Conservation (phyloP, 2,888 invertebrate genomes). For the Sepioteuthis lessoniana region DNA sequence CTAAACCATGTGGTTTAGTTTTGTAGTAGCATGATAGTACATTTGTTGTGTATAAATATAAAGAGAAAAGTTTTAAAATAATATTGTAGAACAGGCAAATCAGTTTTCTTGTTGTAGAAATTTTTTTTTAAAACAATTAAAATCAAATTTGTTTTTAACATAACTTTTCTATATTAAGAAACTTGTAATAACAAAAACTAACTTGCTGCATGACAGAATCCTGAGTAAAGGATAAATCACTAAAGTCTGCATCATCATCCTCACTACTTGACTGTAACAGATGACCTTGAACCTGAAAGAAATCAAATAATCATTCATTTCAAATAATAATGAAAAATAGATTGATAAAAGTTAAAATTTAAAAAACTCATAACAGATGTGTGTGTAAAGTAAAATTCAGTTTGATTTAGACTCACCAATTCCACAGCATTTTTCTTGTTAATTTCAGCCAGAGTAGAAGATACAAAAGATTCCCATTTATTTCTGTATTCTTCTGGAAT, state of each 20-base stretch:
- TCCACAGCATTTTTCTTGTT: conserved; percentile 76
- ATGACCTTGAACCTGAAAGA: conserved; percentile 70
- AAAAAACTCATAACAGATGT: neutral
- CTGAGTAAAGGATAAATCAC: conserved; percentile 78
- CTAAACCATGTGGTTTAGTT: too few species aligned
- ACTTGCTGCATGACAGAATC: conserved; percentile 78
- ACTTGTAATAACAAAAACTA: conserved; percentile 51
- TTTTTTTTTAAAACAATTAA: too few species aligned
- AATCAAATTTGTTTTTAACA: too few species aligned
- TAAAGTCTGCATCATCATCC: conserved; percentile 78
- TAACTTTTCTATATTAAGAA: too few species aligned
- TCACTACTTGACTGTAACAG: conserved; percentile 76
- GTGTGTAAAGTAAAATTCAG: neutral
- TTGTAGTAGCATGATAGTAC: too few species aligned
- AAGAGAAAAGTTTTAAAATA: too few species aligned
- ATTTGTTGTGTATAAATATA: too few species aligned
- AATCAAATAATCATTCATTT: neutral
- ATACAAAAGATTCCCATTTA: conserved; percentile 76
- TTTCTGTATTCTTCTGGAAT: conserved; percentile 73
- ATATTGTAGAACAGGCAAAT: too few species aligned
- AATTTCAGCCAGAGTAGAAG: conserved; percentile 74
- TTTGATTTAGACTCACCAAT: conserved; percentile 71
- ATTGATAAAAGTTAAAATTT: neutral
- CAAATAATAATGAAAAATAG: neutral
- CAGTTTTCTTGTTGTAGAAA: too few species aligned